Evolutionary conservation across 2,888 invertebrate species (phyloP).

Genomic region (Allygus modestus): DNA sequence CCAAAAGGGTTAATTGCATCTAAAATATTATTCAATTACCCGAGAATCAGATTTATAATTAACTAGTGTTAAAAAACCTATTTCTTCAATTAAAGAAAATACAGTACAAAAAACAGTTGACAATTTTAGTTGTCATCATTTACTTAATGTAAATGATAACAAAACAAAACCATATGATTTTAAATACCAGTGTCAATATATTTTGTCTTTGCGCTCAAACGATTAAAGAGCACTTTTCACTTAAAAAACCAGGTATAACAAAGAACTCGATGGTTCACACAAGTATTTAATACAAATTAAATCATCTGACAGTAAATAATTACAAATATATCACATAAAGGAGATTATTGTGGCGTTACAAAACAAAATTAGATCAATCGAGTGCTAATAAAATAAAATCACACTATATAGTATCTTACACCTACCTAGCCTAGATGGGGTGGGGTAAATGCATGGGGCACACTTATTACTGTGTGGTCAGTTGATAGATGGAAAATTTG

Average conservation of each 20-base stretch:
- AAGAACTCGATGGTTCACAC: slow-evolving; percentile 25
- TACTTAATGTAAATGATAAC: too few relatives aligned
- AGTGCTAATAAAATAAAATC: slow-evolving; percentile 33
- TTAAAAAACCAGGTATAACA: not conserved
- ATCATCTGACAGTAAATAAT: slow-evolving; percentile 61
- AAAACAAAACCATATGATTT: too few relatives aligned
- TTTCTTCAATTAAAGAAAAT: too few relatives aligned
- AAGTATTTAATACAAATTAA: slow-evolving; percentile 62
- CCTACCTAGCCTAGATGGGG: not conserved
- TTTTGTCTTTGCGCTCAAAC: too few relatives aligned
- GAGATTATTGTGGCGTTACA: slow-evolving; percentile 28
- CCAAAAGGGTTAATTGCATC: too few relatives aligned
- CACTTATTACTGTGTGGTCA: not conserved
- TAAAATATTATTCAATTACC: too few relatives aligned
- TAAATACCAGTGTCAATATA: too few relatives aligned
- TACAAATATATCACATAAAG: slow-evolving; percentile 63
- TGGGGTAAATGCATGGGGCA: slow-evolving; percentile 19
- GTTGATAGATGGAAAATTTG: slow-evolving; percentile 16
- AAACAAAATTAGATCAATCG: slow-evolving; percentile 1
- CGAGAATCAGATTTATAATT: too few relatives aligned
- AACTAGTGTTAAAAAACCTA: too few relatives aligned
- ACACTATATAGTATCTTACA: slow-evolving; percentile 35
- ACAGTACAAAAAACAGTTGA: too few relatives aligned
- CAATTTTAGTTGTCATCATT: too few relatives aligned
- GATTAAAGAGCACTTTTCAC: too few relatives aligned